Evolutionary conservation across 1,140 invertebrate species (phyloP).

Genomic region (Chionoecetes opilio): DNA sequence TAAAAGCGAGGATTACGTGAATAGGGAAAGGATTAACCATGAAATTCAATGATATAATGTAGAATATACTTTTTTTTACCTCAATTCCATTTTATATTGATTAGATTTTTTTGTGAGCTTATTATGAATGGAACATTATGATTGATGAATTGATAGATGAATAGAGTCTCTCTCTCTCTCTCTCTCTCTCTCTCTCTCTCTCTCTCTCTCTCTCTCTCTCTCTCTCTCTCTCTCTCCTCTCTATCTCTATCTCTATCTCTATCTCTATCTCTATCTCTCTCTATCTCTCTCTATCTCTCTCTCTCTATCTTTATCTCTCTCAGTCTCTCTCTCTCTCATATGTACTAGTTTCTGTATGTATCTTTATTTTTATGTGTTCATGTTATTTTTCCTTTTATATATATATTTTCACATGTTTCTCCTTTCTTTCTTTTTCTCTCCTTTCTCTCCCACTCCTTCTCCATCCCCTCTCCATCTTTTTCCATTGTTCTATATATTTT

Average conservation of each 20-base stretch:
- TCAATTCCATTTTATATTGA: neutral
- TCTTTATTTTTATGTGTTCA: too few species aligned
- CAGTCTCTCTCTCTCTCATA: neutral
- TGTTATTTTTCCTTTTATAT: neutral
- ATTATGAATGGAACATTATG: too few species aligned
- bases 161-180: neutral
- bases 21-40: neutral
- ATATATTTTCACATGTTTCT: neutral
- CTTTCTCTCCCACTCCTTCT: neutral
- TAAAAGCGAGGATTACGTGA: neutral
- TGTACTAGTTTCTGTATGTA: too few species aligned
- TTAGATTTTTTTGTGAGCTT: neutral
- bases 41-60: neutral
- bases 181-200: constrained; percentile 16
- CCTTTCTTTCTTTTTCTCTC: neutral
- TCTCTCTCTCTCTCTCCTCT: neutral
- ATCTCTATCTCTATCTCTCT: too few species aligned
- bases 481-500: neutral
- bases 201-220: constrained; percentile 24
- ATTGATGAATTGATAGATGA: too few species aligned
- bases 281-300: neutral
- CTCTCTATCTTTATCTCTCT: neutral
- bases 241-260: neutral
- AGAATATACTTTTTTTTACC: neutral
- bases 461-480: neutral